Evolutionary conservation across 35 echinoderm and acorn worm genomes (phyloP).

Genomic region (Heliocidaris tuberculata): DNA sequence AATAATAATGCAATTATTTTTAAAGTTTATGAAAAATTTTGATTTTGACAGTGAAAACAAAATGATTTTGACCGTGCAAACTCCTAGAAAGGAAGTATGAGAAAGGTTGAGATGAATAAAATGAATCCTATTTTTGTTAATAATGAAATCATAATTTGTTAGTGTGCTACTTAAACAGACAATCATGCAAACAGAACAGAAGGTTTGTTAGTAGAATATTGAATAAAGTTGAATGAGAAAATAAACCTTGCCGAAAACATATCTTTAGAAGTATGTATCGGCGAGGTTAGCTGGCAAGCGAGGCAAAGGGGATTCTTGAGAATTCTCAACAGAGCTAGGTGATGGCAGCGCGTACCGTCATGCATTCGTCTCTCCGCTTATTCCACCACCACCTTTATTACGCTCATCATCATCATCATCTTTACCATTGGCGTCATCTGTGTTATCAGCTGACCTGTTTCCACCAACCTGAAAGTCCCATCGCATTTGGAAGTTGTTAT

Average conservation of each 20-base stretch:
- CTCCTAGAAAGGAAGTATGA: no score
- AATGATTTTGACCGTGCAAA: no score
- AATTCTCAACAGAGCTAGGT: conserved; percentile 23
- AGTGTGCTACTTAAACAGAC: not conserved
- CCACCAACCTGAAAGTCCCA: conserved; percentile 42
- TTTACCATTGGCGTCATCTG: not conserved
- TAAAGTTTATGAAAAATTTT: no score
- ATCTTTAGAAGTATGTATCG: conserved; percentile 42
- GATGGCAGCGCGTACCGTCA: conserved; percentile 49
- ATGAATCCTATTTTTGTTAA: not conserved
- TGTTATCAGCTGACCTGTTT: not conserved
- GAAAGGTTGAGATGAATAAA: no score
- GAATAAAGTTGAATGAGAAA: not conserved
- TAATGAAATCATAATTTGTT: not conserved
- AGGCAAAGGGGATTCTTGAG: conserved; percentile 50
- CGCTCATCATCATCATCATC: not conserved
- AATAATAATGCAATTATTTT: not conserved
- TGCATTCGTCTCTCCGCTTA: conserved; percentile 22
- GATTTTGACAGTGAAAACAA: no score
- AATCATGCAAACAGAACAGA: not conserved
- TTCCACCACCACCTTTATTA: not conserved
- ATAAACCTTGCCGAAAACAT: conserved; percentile 12
- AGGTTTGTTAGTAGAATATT: not conserved
- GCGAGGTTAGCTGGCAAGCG: conserved; percentile 19
- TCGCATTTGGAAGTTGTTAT: conserved; percentile 37